phyloP scores from a whole-genome alignment of 2,797 vertebrate genomes.

The Momotus momota region DNA sequence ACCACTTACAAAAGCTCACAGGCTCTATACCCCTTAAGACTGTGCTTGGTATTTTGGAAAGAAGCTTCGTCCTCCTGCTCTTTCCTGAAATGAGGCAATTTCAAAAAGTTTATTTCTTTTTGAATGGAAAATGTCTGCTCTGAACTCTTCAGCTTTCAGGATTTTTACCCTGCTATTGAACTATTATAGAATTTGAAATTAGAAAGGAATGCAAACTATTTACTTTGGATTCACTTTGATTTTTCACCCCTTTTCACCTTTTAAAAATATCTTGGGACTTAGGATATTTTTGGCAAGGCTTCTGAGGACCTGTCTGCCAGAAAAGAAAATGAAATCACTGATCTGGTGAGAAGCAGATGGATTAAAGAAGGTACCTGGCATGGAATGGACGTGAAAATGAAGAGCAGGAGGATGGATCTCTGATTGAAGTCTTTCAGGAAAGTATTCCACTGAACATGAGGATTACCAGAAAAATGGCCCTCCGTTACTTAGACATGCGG shows the following conservation, averaged over 20 bases:
- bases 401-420: constrained; percentile 33
- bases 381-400: constrained; percentile 22
- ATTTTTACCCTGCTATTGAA: background rate
- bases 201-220: constrained; percentile 12
- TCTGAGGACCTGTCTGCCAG: constrained; percentile 37
- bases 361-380: constrained; percentile 52
- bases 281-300: constrained; percentile 35
- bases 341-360: constrained; percentile 49
- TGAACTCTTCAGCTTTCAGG: background rate
- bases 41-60: background rate
- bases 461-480: background rate
- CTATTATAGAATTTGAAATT: background rate
- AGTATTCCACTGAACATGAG: background rate
- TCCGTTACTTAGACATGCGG: background rate
- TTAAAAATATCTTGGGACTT: constrained; percentile 51
- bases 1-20: background rate
- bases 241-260: constrained; percentile 49
- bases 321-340: constrained; percentile 53
- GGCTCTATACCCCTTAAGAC: background rate
- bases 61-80: background rate
- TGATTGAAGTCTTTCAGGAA: constrained; percentile 27
- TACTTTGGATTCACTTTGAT: constrained; percentile 26
- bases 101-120: background rate
- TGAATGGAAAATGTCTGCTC: constrained; percentile 22
- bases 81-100: constrained; percentile 9